Evolutionary conservation across 2,888 invertebrate genomes (phyloP), one percentile per base, ranked within the genome.

Genomic region (Leucozona laternaria): DNA sequence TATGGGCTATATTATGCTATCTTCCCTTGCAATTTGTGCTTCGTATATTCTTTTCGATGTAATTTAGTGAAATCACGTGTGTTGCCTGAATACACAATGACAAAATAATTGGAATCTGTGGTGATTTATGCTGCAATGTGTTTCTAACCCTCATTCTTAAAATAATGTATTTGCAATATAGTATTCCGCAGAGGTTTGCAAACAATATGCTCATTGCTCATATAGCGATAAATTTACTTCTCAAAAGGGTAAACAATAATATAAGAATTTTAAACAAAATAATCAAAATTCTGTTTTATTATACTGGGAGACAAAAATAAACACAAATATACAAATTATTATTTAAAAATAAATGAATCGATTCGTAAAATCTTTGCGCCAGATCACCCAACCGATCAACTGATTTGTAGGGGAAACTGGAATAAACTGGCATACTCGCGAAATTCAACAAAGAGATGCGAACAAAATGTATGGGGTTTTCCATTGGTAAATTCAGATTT

Each of bases 11-110:
- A 22, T 7, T n/a, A n/a, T 45, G 31, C 15, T 37, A 34, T 57
- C 68, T 68, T 73, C 68, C 60, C 60, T 48, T 70, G 79, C 64
- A 71, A 76, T 72, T 78, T 82, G 70, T 62, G 60, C 53, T 25
- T 15, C 37, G 20, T 43, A n/a, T 31, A 4, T 66, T 34, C 50
- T 43, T 53, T 66, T 75, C 17, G 50, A 48, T 43, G 53, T 62
- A 57, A 78, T 82, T 71, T 79, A 64, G 45, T 71, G 78, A 75
- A 82, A 82, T 75, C 82, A 82, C 82, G 82, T 86, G 86, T 82
- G 15, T 28, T 53, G 64, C 45, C 70, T 75, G 75, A 55, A 78
- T 79, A 79, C 43, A 82, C 86, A 82, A 86, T 82, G 75, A 50
- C 50, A 57, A 64, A 78, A 60, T 82, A 82, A 82, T 86, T 82